Percentiles rank a stretch among this genome's conserved stretches.
These are phyloP conservation scores for Drosophila multiciliata DNA, from an alignment of 2,888 invertebrate genomes.

Conservation along the genomic window DNA sequence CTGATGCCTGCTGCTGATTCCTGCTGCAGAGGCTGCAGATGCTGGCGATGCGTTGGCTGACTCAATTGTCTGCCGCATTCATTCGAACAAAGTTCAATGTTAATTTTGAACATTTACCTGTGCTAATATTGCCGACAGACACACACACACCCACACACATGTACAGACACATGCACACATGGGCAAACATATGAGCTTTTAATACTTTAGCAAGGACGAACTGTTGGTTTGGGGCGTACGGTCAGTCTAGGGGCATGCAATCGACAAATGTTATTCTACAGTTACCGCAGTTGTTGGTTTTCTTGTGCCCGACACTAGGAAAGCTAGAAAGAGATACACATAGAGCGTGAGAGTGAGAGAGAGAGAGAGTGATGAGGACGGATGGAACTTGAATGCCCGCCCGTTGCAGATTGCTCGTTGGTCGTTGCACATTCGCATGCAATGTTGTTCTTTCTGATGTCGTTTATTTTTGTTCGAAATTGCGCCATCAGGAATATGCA, in stretches of 20 bases:
- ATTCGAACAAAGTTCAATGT: slow-evolving; percentile 76
- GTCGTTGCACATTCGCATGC: slow-evolving; percentile 37
- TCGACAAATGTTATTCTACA: slow-evolving; percentile 69
- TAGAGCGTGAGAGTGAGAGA: neutral
- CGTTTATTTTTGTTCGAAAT: slow-evolving; percentile 81
- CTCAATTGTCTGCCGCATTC: slow-evolving; percentile 46
- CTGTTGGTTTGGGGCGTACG: slow-evolving; percentile 16
- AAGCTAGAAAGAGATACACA: neutral
- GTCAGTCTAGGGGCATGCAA: slow-evolving; percentile 11
- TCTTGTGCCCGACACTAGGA: slow-evolving; percentile 31
- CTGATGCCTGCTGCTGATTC: slow-evolving; percentile 7
- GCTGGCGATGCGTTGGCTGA: slow-evolving; percentile 17
- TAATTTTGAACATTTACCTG: slow-evolving; percentile 81
- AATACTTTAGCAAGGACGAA: slow-evolving; percentile 44
- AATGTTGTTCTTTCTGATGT: slow-evolving; percentile 79
- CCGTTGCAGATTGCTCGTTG: neutral
- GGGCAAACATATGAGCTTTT: slow-evolving; percentile 50
- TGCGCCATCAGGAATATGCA: slow-evolving; percentile 82
- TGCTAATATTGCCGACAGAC: slow-evolving; percentile 71
- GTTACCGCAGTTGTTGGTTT: slow-evolving; percentile 77
- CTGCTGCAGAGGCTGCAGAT: slow-evolving; percentile 7
- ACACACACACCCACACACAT: slow-evolving; percentile 30
- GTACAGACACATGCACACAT: neutral
- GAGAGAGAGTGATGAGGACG: neutral
- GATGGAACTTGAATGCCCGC: neutral